phyloP scores from a whole-genome alignment of 2,797 vertebrate species.

The Parambassis ranga region DNA sequence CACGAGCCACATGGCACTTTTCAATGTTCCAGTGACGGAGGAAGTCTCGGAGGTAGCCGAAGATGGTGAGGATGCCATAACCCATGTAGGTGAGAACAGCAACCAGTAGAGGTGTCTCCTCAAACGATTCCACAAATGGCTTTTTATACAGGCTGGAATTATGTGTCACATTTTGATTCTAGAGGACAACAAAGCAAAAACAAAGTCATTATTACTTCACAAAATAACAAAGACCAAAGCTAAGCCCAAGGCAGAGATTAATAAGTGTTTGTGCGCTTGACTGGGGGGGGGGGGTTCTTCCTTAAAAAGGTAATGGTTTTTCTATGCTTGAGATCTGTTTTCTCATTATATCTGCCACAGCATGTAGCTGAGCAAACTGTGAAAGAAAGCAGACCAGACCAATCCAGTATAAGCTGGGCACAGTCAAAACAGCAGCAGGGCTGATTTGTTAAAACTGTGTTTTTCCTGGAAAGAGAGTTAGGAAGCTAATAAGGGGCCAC shows the following conservation, averaged over 20 bases:
- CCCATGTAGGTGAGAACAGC: conserved; percentile 97
- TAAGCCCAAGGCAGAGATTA: background rate
- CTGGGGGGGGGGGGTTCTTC: background rate
- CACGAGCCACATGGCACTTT: conserved; percentile 91
- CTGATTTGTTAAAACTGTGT: background rate
- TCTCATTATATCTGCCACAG: conserved; percentile 15
- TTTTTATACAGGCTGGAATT: conserved; percentile 89
- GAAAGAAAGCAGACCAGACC: background rate
- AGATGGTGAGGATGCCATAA: conserved; percentile 95
- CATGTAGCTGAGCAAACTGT: conserved; percentile 1
- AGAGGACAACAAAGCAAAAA: background rate
- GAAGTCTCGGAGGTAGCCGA: conserved; percentile 97
- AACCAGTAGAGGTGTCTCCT: conserved; percentile 94
- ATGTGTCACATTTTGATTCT: conserved; percentile 79
- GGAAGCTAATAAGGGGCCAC: conserved; percentile 21
- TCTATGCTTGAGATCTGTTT: background rate
- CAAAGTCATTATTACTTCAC: background rate
- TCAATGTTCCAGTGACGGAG: conserved; percentile 95
- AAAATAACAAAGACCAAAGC: no score
- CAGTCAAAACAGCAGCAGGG: background rate
- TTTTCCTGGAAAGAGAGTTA: conserved; percentile 15
- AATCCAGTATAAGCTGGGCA: background rate
- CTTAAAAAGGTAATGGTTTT: conserved; percentile 14
- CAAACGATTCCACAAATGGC: conserved; percentile 90
- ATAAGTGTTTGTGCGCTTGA: background rate